A percentile compares a stretch with the other conserved stretches of the same genome.
These are phyloP conservation scores for Pinctada fucata DNA, from an alignment of 2,888 invertebrate species.

Conservation along the genomic window DNA sequence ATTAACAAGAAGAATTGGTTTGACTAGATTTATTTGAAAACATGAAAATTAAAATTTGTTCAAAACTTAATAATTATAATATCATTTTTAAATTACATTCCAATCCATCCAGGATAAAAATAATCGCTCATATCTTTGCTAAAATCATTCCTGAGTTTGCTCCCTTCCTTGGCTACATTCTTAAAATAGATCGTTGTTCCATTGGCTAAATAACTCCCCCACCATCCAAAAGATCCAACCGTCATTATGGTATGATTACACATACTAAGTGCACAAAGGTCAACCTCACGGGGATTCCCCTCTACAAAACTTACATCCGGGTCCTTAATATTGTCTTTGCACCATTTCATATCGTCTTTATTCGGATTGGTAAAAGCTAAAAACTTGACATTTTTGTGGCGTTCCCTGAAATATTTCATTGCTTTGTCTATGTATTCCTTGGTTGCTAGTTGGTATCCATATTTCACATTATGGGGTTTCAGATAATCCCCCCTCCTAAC, in stretches of 20 bases:
- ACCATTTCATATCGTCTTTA: slow-evolving; percentile 42
- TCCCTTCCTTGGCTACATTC: slow-evolving; percentile 44
- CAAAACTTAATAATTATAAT: too few relatives aligned
- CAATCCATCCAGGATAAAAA: slow-evolving; percentile 50
- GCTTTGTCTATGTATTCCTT: slow-evolving; percentile 50
- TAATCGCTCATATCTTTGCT: slow-evolving; percentile 51
- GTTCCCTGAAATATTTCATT: slow-evolving; percentile 44
- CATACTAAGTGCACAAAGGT: slow-evolving; percentile 53
- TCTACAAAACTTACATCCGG: slow-evolving; percentile 43
- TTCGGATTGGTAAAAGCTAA: slow-evolving; percentile 54
- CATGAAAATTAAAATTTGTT: too few relatives aligned
- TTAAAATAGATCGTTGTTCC: slow-evolving; percentile 55
- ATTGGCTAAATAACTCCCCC: slow-evolving; percentile 54
- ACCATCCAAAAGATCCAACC: slow-evolving; percentile 63
- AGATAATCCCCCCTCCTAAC: slow-evolving; percentile 53
- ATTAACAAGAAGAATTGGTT: too few relatives aligned
- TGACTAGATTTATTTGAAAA: too few relatives aligned
- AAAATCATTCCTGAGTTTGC: slow-evolving; percentile 43
- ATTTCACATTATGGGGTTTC: slow-evolving; percentile 30
- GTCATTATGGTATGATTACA: slow-evolving; percentile 63
- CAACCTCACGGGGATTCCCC: slow-evolving; percentile 43
- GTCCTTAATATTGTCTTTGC: slow-evolving; percentile 41
- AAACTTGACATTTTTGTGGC: slow-evolving; percentile 45
- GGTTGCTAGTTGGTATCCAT: slow-evolving; percentile 48
- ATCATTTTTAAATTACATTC: slow-evolving; percentile 1